Evolutionary conservation across 2,888 invertebrate species (phyloP), one percentile per base, ranked within the genome.

Genomic region (Andrena praecox): DNA sequence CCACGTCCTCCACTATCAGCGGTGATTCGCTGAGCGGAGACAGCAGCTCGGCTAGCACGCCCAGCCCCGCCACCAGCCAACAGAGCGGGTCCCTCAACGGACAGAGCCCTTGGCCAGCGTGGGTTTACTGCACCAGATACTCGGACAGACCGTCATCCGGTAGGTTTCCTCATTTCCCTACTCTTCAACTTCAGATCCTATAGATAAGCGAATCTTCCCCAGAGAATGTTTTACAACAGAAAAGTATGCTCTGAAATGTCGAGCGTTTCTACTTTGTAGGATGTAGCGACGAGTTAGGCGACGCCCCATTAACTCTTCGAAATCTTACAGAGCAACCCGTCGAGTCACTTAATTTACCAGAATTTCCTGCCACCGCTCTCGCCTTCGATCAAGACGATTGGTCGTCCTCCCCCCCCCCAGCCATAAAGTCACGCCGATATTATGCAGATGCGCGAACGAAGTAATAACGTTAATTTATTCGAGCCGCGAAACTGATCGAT

Each of bases 51-150:
- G 78, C 90, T 75, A 85, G 86, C 42, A 82, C 82, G 16, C 63
- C 27, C 24, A 71, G 74, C 63, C 76, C 85, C 33, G 27, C 76
- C 8, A 10, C 69, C 90, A 91, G 54, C 86, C 91, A 86, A 24
- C 89, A 89, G 54, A 88, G 86, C 24, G 77, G 70, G 0, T 42
- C 42, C 42, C 50, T 76, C 1, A 94, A 93, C 72, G 93, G 94
- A 2, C 95, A 95, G 63, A 94, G 92, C 52, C 94, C 97, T 91
- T 98, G 98, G 98, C 99, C 99, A 0, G 99, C 99, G 42, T 99
- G 99, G 99, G 98, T 99, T 63, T 99, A 98, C 95, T 99, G 99
- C 95, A 99, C 99, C 7, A 95, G 99, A 93, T 99, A 99, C 95
- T 97, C 97, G 91, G 98, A 98, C 94, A 95, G 98, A 91, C 98